phyloP scores from a whole-genome alignment of 2,797 vertebrate genomes.

The Morelia viridis region DNA sequence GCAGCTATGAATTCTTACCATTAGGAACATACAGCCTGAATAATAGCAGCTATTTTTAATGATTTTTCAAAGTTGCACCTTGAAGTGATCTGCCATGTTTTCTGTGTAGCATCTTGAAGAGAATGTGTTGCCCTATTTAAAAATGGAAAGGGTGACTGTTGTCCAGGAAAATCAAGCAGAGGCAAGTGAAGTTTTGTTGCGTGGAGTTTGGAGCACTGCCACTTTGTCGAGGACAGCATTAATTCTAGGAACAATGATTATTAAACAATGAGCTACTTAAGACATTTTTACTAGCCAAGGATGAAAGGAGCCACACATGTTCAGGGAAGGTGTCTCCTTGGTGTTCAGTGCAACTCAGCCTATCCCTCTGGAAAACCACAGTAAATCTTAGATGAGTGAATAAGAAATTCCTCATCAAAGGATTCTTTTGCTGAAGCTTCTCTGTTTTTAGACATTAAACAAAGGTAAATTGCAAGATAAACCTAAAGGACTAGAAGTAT shows the following conservation, averaged over 20 bases:
- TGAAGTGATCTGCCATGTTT: background rate
- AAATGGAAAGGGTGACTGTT: background rate
- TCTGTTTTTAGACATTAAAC: background rate
- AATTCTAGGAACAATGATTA: background rate
- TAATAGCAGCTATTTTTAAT: background rate
- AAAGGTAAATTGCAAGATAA: background rate
- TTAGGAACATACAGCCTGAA: background rate
- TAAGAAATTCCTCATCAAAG: background rate
- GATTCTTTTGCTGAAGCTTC: background rate
- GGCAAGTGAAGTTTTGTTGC: background rate
- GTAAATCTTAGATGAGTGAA: no score
- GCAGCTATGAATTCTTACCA: background rate
- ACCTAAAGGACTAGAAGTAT: background rate
- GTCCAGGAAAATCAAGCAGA: background rate
- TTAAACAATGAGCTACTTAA: background rate
- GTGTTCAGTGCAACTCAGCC: background rate
- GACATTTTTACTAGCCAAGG: background rate
- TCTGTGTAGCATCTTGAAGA: background rate
- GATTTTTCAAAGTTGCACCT: background rate
- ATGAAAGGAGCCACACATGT: background rate
- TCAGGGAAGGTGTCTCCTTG: background rate
- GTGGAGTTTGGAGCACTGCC: background rate
- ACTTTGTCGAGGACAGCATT: background rate
- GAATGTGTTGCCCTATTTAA: background rate
- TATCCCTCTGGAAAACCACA: background rate